Evolutionary conservation across 2,888 invertebrate genomes (phyloP).

Genomic region (Zhuqinia jingwanae): DNA sequence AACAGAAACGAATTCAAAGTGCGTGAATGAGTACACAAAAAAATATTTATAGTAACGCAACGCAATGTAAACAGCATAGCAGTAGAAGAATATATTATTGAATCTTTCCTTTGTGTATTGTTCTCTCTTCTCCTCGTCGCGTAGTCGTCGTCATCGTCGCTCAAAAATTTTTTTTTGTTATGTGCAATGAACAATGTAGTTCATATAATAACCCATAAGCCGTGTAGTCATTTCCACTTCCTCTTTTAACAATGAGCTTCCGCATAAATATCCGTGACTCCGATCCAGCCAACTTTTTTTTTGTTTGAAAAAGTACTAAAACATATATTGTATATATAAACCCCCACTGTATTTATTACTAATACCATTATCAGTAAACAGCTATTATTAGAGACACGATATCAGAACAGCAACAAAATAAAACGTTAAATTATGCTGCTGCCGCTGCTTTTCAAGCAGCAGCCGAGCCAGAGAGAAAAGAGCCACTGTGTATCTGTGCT

Average conservation of each 20-base stretch:
- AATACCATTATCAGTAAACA: slow-evolving; percentile 20
- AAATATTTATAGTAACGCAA: too few species aligned
- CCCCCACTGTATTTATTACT: not conserved
- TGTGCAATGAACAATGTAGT: slow-evolving; percentile 6
- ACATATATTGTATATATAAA: too few species aligned
- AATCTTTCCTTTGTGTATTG: too few species aligned
- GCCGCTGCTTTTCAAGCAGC: too few species aligned
- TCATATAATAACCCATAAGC: slow-evolving; percentile 22
- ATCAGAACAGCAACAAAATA: not conserved
- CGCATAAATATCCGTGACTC: slow-evolving; percentile 67
- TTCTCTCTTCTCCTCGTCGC: too few species aligned
- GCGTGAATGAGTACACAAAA: slow-evolving; percentile 1
- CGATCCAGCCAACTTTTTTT: slow-evolving; percentile 43
- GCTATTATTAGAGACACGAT: slow-evolving; percentile 45
- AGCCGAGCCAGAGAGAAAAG: too few species aligned
- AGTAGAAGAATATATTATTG: too few species aligned
- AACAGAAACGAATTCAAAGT: not conserved
- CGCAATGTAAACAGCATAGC: too few species aligned
- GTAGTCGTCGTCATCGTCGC: too few species aligned
- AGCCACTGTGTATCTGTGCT: slow-evolving; percentile 4
- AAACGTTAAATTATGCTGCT: not conserved
- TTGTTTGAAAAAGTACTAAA: slow-evolving; percentile 28
- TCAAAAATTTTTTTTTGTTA: not conserved
- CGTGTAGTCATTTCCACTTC: slow-evolving; percentile 68
- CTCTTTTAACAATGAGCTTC: slow-evolving; percentile 65